Base-by-base conservation (phyloP, 92 coral and sea anemone genomes). In the Paramuricea clavata region DNA sequence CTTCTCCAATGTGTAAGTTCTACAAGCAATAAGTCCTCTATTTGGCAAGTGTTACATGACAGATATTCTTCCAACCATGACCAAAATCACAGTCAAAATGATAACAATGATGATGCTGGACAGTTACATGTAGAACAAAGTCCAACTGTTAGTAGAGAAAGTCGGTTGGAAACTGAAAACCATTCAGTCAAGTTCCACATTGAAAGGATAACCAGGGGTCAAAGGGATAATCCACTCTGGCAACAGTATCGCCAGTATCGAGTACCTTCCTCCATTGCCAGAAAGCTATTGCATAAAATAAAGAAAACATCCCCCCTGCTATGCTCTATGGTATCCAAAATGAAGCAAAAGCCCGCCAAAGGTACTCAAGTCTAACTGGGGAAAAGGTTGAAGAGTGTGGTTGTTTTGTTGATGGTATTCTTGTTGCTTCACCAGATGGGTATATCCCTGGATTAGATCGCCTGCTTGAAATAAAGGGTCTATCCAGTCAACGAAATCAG, bases 301-400 rank as follows among this genome's bases (percentile, higher is more conserved):
- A 72, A n/a, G 56, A 72, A 72, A 72, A 19, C 42, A 67, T 27
- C 42, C 39, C 42, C 32, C 61, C 81, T 2, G 6, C 81, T n/a
- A 22, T 74, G 81, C 21, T 74, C 23, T 74, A 47, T 74, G 60
- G 61, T 9, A 74, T 74, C 16, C 17, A 74, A 5, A 74, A 74
- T 74, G 62, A 74, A 74, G 81, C 62, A 8, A 21, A 30, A 74
- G 81, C 81, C 41, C 1, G 78, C 50, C 52, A 36, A 39, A 74
- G 81, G 27, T 74, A 74, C 50, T 22, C 62, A 9, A 49, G 22
- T 8, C 5, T 74, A 2, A 74, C 60, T 43, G 62, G 61, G 17
- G 15, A 49, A 43, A 49, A 6, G 61, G 81, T 74, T 74, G 81
- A 74, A 49, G 81, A 74, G 33, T 74, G 81, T 74, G 81, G 81